Conservation (phyloP, 2,113 vertebrate genomes). For the Sinocyclocheilus anshuiensis region DNA sequence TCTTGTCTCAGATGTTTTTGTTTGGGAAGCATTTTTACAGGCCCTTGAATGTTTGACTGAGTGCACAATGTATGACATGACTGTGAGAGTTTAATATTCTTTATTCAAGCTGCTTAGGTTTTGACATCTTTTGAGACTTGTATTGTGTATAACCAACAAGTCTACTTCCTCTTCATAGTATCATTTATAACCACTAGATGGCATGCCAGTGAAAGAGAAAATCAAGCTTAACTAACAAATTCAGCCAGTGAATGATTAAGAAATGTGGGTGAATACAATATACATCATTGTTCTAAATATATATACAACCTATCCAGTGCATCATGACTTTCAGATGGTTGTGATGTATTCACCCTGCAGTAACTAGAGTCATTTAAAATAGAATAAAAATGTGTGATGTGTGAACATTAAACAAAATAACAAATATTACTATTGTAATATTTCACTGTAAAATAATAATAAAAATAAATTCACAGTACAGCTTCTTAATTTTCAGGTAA, state of each 20-base stretch:
- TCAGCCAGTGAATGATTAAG: not conserved
- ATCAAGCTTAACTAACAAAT: not conserved
- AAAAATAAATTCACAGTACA: not conserved
- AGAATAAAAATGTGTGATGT: no score
- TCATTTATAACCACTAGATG: slow-evolving; percentile 56
- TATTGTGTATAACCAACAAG: not conserved
- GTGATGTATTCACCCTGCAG: not conserved
- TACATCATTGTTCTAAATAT: not conserved
- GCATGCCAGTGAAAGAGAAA: slow-evolving; percentile 46
- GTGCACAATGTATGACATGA: no score
- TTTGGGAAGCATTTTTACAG: no score
- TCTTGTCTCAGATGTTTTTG: no score
- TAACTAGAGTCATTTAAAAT: not conserved
- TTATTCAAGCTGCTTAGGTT: not conserved
- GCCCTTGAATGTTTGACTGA: no score
- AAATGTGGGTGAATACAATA: not conserved
- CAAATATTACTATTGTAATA: not conserved
- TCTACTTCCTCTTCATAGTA: not conserved
- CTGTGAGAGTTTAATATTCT: no score
- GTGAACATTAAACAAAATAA: not conserved
- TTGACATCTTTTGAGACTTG: not conserved
- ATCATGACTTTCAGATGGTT: not conserved
- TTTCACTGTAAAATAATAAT: not conserved
- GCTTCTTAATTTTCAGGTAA: not conserved
- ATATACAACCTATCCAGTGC: not conserved